Evolutionary conservation across 2,888 invertebrate species (phyloP).

Genomic region (Odontocerum albicorne): DNA sequence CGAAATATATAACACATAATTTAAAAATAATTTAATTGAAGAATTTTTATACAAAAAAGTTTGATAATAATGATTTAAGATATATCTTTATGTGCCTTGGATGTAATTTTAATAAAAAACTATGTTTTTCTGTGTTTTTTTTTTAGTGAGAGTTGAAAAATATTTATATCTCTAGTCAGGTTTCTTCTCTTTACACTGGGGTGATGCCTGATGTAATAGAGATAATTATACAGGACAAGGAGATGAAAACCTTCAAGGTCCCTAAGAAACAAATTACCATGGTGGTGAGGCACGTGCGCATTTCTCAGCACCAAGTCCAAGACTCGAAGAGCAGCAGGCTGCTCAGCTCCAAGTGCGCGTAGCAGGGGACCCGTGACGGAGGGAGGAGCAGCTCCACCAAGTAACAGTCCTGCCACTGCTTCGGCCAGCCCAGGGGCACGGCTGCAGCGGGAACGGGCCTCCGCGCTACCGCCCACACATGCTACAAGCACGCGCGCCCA

Average conservation of each 20-base stretch:
- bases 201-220: neutral
- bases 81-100: too few species aligned
- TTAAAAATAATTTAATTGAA: too few species aligned
- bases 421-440: slow-evolving; percentile 44
- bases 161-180: too few species aligned
- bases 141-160: too few species aligned
- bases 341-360: slow-evolving; percentile 38
- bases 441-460: slow-evolving; percentile 41
- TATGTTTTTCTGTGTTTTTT: too few species aligned
- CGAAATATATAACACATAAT: too few species aligned
- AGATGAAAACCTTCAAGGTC: too few species aligned
- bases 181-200: too few species aligned
- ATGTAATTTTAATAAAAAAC: too few species aligned
- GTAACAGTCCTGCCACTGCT: slow-evolving; percentile 44
- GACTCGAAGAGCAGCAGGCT: slow-evolving; percentile 39
- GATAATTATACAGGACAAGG: neutral
- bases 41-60: too few species aligned
- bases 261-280: slow-evolving; percentile 20
- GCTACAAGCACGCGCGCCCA: slow-evolving; percentile 84
- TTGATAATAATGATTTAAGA: too few species aligned
- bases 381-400: slow-evolving; percentile 38
- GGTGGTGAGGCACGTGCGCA: slow-evolving; percentile 47
- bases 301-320: slow-evolving; percentile 43
- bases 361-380: slow-evolving; percentile 33
- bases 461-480: slow-evolving; percentile 63